Evolutionary conservation across 2,888 invertebrate species (phyloP).

Genomic region (Lepidochrysops patricia): DNA sequence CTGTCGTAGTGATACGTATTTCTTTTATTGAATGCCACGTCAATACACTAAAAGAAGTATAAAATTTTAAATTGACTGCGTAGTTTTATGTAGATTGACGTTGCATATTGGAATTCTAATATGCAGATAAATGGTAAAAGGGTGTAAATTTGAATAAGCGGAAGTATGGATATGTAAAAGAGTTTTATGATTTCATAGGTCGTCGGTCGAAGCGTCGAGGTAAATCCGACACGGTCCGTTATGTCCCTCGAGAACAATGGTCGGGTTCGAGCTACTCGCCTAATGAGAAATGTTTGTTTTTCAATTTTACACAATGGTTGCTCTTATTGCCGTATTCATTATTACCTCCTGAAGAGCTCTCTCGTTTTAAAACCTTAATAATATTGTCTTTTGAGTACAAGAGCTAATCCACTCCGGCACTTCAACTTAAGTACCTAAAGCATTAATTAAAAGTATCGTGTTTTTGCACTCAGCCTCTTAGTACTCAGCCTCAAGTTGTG

Average conservation of each 20-base stretch:
- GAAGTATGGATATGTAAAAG: neutral
- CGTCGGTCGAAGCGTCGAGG: conserved; percentile 52
- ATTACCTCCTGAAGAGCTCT: conserved; percentile 42
- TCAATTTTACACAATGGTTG: conserved; percentile 57
- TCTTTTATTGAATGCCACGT: neutral
- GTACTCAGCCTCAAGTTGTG: neutral
- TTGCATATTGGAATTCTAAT: neutral
- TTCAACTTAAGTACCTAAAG: conserved; percentile 4
- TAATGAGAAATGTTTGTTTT: conserved; percentile 73
- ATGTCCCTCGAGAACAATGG: conserved; percentile 64
- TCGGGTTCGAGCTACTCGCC: conserved; percentile 57
- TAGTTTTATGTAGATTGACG: neutral
- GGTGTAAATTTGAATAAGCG: neutral
- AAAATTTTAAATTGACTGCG: neutral
- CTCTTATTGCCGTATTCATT: conserved; percentile 56
- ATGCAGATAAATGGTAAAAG: conserved; percentile 4
- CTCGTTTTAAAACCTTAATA: conserved; percentile 26
- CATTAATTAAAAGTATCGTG: conserved; percentile 2
- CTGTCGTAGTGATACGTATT: neutral
- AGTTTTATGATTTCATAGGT: conserved; percentile 40
- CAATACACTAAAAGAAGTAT: too few relatives aligned
- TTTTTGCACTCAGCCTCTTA: neutral
- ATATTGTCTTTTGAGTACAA: conserved; percentile 26
- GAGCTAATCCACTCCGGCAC: conserved; percentile 6
- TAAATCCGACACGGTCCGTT: conserved; percentile 67